Conservation (phyloP, 1,140 invertebrate genomes). For the Steinernema khuongi region DNA sequence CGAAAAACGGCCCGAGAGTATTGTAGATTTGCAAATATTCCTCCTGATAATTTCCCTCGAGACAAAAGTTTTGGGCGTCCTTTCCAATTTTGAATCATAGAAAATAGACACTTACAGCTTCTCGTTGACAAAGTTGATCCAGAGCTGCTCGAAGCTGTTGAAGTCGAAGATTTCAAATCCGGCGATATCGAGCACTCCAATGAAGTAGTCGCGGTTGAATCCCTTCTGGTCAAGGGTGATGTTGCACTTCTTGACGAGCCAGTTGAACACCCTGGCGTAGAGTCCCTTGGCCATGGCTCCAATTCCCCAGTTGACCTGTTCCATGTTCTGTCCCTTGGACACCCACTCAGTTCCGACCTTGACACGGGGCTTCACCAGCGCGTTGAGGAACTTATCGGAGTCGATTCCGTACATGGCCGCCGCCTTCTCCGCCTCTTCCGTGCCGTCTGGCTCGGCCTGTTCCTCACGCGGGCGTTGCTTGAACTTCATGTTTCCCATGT, state of each 20-base stretch:
- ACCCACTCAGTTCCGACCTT: slow-evolving; percentile 67
- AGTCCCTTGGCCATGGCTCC: slow-evolving; percentile 55
- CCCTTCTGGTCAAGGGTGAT: slow-evolving; percentile 54
- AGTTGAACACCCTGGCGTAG: slow-evolving; percentile 57
- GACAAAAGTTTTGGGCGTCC: not conserved
- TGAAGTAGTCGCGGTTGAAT: slow-evolving; percentile 59
- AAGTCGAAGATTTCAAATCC: slow-evolving; percentile 99
- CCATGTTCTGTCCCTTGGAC: slow-evolving; percentile 71
- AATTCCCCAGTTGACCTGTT: slow-evolving; percentile 65
- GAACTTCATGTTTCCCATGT: slow-evolving; percentile 88
- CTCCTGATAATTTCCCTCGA: no score
- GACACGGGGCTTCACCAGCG: slow-evolving; percentile 66
- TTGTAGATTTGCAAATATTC: no score
- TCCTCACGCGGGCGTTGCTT: slow-evolving; percentile 99
- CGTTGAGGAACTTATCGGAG: slow-evolving; percentile 65
- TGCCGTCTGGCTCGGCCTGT: slow-evolving; percentile 96
- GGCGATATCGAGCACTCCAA: slow-evolving; percentile 98
- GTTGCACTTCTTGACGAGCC: slow-evolving; percentile 59
- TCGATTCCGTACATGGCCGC: slow-evolving; percentile 66
- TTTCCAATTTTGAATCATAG: not conserved
- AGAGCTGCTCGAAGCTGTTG: slow-evolving; percentile 99
- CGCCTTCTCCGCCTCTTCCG: slow-evolving; percentile 67
- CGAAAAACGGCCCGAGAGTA: no score
- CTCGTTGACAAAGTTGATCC: slow-evolving; percentile 99
- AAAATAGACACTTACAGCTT: no score